These are phyloP conservation scores for Peromyscus californicus DNA, from an alignment of 2,113 vertebrate species.

Conservation along the genomic window DNA sequence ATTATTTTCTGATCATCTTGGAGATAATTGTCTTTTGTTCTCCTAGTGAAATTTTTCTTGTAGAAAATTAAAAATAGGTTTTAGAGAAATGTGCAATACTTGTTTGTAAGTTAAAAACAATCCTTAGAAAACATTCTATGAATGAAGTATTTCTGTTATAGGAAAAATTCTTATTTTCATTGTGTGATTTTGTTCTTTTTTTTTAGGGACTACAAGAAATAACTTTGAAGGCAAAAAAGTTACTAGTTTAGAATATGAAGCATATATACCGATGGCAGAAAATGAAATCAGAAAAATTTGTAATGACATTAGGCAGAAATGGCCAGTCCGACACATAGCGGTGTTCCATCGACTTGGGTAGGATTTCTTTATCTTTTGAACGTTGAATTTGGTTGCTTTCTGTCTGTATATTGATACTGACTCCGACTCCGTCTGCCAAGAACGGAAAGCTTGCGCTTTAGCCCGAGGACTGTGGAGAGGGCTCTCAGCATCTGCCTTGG, in stretches of 20 bases:
- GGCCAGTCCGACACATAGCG: constrained; percentile 93
- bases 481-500: too few relatives aligned
- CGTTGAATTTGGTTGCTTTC: neutral
- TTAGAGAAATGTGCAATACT: neutral
- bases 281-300: constrained; percentile 94
- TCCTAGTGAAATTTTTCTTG: neutral
- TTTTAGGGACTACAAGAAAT: constrained; percentile 94
- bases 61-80: constrained; percentile 26
- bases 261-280: constrained; percentile 94
- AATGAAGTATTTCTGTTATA: constrained; percentile 33
- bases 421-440: neutral
- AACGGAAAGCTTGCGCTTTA: neutral
- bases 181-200: neutral
- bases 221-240: constrained; percentile 93
- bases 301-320: constrained; percentile 89
- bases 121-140: neutral
- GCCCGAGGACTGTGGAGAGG: neutral
- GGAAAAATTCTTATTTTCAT: constrained; percentile 17
- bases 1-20: neutral
- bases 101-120: neutral
- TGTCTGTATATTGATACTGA: neutral
- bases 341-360: constrained; percentile 96
- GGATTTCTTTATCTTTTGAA: constrained; percentile 53
- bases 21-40: neutral
- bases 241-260: constrained; percentile 94